These are phyloP conservation scores for Zeuzera pyrina DNA, from an alignment of 2,888 invertebrate species.

Conservation along the genomic window DNA sequence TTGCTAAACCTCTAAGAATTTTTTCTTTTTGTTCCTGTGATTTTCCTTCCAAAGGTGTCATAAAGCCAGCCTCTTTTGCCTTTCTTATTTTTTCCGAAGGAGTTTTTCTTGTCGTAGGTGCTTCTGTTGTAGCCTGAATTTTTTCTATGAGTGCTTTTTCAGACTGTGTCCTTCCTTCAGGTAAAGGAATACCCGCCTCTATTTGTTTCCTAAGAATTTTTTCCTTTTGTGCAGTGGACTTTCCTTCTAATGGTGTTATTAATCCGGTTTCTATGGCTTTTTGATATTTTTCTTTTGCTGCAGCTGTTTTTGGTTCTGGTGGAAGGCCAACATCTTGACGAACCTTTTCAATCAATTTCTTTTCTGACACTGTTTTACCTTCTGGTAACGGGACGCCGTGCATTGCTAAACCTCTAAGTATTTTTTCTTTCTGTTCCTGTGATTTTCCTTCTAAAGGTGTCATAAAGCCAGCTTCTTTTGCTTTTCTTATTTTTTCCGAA, in stretches of 20 bases:
- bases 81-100: constrained; percentile 12
- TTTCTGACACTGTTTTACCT: constrained; percentile 23
- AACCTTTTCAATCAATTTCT: constrained; percentile 19
- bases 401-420: constrained; percentile 25
- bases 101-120: not conserved
- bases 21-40: constrained; percentile 20
- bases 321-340: constrained; percentile 14
- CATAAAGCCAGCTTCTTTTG: constrained; percentile 19
- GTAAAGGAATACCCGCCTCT: constrained; percentile 20
- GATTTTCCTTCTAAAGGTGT: constrained; percentile 32
- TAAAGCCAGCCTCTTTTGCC: constrained; percentile 20
- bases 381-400: constrained; percentile 19
- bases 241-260: constrained; percentile 24
- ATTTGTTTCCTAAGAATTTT: constrained; percentile 20
- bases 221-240: constrained; percentile 22
- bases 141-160: constrained; percentile 19
- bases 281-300: constrained; percentile 18
- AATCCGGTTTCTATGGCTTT: constrained; percentile 21
- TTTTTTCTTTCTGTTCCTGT: constrained; percentile 27
- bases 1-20: constrained; percentile 17
- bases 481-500: constrained; percentile 19
- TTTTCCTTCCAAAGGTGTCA: constrained; percentile 23
- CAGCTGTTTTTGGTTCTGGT: constrained; percentile 16
- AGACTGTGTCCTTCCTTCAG: constrained; percentile 19
- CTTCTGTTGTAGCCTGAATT: constrained; percentile 4